Conservation (phyloP, 2,113 vertebrate species). For the Siniperca chuatsi region DNA sequence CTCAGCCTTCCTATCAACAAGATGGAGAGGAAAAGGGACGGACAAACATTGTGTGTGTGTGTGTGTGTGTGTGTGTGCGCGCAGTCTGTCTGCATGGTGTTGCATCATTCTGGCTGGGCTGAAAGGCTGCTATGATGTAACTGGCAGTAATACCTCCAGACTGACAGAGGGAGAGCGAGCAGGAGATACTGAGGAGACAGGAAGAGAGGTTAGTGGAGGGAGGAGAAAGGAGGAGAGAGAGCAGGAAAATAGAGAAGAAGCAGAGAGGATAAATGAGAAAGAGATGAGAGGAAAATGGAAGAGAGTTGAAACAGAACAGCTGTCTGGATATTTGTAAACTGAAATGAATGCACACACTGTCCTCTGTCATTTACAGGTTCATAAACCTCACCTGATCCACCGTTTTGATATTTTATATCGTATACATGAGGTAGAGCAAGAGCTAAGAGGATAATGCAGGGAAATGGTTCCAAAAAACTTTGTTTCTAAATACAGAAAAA, state of each 20-base stretch:
- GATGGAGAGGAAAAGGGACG: conserved; percentile 17
- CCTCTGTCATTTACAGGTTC: not conserved
- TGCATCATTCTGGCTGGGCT: conserved; percentile 75
- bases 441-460: too few relatives aligned
- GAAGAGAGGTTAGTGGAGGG: not conserved
- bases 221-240: not conserved
- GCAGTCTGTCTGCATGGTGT: conserved; percentile 51
- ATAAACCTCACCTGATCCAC: not conserved
- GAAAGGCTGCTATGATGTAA: conserved; percentile 82
- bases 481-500: too few relatives aligned
- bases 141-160: conserved; percentile 77
- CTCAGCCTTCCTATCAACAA: conserved; percentile 5
- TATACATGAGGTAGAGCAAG: too few relatives aligned
- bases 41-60: conserved; percentile 9
- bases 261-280: not conserved
- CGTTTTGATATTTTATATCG: too few relatives aligned
- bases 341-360: not conserved
- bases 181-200: not conserved
- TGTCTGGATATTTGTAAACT: conserved; percentile 9
- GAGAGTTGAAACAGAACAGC: not conserved
- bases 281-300: not conserved
- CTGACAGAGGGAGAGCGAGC: conserved; percentile 42
- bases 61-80: not conserved
- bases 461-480: too few relatives aligned
- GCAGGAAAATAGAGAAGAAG: not conserved